Base-by-base conservation (phyloP, 2,113 vertebrate genomes). In the Picathartes gymnocephalus region DNA sequence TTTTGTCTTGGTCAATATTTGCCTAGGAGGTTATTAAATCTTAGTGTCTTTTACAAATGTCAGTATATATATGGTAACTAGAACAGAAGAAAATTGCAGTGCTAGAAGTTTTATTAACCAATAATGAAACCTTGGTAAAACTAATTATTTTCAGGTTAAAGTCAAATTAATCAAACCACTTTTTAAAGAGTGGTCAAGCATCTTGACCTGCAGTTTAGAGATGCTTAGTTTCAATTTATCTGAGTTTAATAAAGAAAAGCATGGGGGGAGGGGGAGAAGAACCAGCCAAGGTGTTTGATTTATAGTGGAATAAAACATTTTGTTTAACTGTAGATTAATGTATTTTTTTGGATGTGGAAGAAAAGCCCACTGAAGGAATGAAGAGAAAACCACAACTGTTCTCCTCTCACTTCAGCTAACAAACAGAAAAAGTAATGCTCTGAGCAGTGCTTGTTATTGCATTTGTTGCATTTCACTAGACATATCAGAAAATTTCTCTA, bases 121-220 rank as follows among this genome's bases (percentile, higher is more conserved):
- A 6, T 86, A 95, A 89, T 45, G 48, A 78, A 92, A 64, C 6
- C 44, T 87, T n/a, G 37, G 72, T 74, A 56, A 61, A 95, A 86
- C 48, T 91, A 92, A 95, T 96, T 97, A 95, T 95, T 95, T 97
- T 96, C 76, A 71, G 31, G 92, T 96, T 95, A 90, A 93, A 95
- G 39, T 90, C 33, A 64, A 94, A 97, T 96, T 81, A 92, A 96
- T 97, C 96, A 97, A 94, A 83, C 31, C 24, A 37, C 13, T 86
- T 93, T 93, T 95, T 82, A 15, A 61, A 53, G n/a, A 80, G 33
- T 88, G 62, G 81, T 92, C 79, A 88, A 93, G 42, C 30, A 69
- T 11, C 51, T 81, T 94, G 92, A 93, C 92, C 90, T 81, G 56
- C 68, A 71, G 31, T 88, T 92, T 81, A 68, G 70, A 54, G 71